Base-by-base conservation (phyloP, 2,888 invertebrate genomes). In the Lydus trimaculatus region DNA sequence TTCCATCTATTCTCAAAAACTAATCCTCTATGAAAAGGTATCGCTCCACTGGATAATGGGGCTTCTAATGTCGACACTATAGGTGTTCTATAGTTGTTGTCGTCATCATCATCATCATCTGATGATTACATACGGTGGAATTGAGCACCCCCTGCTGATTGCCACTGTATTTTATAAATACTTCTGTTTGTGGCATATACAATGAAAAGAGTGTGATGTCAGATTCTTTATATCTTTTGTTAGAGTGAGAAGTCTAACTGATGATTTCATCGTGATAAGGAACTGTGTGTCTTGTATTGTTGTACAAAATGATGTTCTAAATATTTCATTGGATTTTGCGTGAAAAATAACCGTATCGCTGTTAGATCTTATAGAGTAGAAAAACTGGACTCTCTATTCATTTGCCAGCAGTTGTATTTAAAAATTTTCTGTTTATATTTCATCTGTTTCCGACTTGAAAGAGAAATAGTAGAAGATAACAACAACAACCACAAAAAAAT, bases 51-150 rank as follows among this genome's bases (percentile, higher is more conserved):
- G 81, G 78, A 76, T 81, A 81, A 82, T 82, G 76, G 79, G 76
- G 75, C 79, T n/a, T 56, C 80, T 81, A 81, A 82, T 81, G 81
- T 82, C 81, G 81, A 80, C 82, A 79, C 81, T 77, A 78, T 79
- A 77, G 78, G 80, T 79, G 79, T 77, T 76, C 78, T 36, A 25
- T 56, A 25, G 28, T 52, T 23, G 20, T 48, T 20, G 48, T 52
- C 52, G 56, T n/a, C 56, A n/a, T 56, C 28, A 28, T 56, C 56
- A 56, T 13, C 56, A 56, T 56, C 56, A 56, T 56, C 28, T 28
- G 59, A 61, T 56, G 72, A 72, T 72, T 72, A 72, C 65, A 56
- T 56, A 72, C 72, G 64, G 66, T 63, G 72, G 70, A 70, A 65
- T 72, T 72, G 70, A 58, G 48, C 63, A 64, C 68, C 66, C 70